phyloP scores from a whole-genome alignment of 2,888 invertebrate species.

The Stenodema calcarata region DNA sequence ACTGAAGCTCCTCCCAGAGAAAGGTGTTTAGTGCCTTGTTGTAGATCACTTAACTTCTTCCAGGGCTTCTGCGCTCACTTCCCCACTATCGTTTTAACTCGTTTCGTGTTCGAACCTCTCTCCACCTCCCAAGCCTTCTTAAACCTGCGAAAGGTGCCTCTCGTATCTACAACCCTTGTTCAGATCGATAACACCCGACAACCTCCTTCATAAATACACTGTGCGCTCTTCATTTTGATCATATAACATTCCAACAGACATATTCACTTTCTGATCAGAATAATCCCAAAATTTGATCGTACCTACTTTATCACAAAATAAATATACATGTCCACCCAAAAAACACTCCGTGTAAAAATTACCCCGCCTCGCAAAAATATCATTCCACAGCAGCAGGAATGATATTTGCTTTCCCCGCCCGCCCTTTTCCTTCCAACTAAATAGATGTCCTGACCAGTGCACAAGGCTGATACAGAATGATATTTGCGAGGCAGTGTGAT shows the following conservation, averaged over 20 bases:
- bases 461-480: no score
- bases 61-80: not conserved
- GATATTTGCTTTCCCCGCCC: no score
- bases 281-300: no score
- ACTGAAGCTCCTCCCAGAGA: not conserved
- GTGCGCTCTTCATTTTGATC: not conserved
- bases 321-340: no score
- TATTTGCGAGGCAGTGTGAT: no score
- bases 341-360: no score
- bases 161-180: not conserved
- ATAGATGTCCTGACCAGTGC: no score
- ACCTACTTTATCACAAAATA: no score
- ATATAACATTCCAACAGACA: not conserved
- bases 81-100: not conserved
- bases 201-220: not conserved
- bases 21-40: not conserved
- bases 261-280: not conserved
- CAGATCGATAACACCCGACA: not conserved
- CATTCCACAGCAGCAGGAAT: no score
- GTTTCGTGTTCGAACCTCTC: not conserved
- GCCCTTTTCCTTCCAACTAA: no score
- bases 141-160: not conserved
- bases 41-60: not conserved
- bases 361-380: no score
- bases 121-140: not conserved